Conservation (phyloP, 2,113 vertebrate species). For the Electrona antarctica region DNA sequence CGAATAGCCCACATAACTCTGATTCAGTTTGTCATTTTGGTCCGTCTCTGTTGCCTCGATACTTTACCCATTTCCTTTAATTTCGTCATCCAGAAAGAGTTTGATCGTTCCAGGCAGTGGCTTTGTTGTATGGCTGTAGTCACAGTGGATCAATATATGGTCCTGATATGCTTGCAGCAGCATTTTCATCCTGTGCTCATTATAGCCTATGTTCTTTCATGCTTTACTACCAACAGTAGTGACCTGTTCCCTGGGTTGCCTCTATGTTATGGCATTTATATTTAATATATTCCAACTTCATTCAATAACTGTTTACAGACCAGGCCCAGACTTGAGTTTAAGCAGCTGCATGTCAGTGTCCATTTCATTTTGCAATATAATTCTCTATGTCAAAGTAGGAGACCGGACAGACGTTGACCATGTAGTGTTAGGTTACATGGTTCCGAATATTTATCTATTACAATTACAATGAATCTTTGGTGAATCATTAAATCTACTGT, state of each 20-base stretch:
- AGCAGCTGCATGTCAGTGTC: not conserved
- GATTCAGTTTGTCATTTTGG: constrained; percentile 5
- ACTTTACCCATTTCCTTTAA: not conserved
- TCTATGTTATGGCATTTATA: not conserved
- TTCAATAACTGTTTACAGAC: constrained; percentile 20
- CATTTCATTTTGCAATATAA: constrained; percentile 11
- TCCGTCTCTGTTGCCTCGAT: constrained; percentile 8
- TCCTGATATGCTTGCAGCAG: constrained; percentile 8
- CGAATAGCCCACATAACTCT: not conserved
- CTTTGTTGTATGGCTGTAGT: constrained; percentile 13
- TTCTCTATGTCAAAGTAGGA: not conserved
- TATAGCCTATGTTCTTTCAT: not conserved
- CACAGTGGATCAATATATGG: constrained; percentile 11
- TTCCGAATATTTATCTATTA: not conserved
- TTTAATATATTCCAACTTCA: constrained; percentile 25
- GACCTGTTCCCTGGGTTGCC: not conserved
- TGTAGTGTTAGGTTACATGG: no score
- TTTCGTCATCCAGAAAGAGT: constrained; percentile 1
- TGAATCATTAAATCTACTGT: no score
- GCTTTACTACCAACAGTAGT: not conserved
- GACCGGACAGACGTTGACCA: no score
- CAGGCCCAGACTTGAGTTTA: not conserved
- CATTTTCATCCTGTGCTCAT: constrained; percentile 14
- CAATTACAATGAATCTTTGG: no score
- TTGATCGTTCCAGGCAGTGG: constrained; percentile 11